Evolutionary conservation across 2,113 vertebrate genomes (phyloP), one percentile per base, ranked within the genome.

Genomic region (Ophiodon elongatus): DNA sequence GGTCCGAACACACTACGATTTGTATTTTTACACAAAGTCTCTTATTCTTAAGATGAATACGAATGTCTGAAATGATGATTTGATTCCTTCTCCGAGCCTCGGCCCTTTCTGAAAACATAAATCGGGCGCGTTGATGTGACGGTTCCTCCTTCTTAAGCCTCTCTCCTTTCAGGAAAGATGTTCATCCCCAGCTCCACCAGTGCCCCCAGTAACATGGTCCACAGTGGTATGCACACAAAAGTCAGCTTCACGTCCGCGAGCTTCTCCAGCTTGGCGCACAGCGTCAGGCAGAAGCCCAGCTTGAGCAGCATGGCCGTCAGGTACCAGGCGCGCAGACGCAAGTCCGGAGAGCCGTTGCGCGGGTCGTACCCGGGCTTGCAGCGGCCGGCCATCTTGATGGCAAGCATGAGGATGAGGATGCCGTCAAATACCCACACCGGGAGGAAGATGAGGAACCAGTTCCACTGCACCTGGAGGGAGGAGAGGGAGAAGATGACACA

Each of bases 381-480:
- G 0, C 96, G 96, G 0, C 98, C 97, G 0, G 96, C 97, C 97
- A 99, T 97, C 90, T 98, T 98, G 39, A 99, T 96, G 85, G 96
- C 96, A 19, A 98, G 93, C 97, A 99, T 97, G 66, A 99, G 96
- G 1, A 98, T 94, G 39, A 99, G 97, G 78, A 98, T 96, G 33
- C 97, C 96, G 10, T 99, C 98, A 29, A 99, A 98, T 85, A 99
- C 96, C 98, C 98, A 99, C 82, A 99, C 95, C 0, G 97, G 98
- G 79, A 98, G 97, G 69, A 99, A 99, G 91, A 99, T 97, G 74
- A 98, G 96, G 91, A 99, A 98, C 98, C 98, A 99, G 94, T 96
- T 99, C 98, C 98, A 98, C 0, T 96, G 96, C 8, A 98, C 97
- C 92, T 94, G 80, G 23, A 63, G 25, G 14, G 35, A 76, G 4